Evolutionary conservation across 2,888 invertebrate species (phyloP).

Genomic region (Parnassius smintheus): DNA sequence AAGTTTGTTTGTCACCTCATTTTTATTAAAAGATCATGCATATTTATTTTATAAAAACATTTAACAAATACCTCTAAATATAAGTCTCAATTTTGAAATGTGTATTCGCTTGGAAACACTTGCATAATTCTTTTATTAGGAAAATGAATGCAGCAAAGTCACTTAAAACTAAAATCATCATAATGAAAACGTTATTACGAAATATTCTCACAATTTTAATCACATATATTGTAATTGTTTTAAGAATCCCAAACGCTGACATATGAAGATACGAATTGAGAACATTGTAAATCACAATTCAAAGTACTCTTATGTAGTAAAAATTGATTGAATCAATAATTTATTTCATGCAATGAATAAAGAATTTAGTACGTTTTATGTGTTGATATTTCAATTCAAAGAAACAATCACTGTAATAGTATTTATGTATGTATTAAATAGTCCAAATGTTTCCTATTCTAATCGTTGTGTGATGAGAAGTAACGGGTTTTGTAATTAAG

Average conservation of each 20-base stretch:
- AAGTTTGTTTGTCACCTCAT: too few relatives aligned
- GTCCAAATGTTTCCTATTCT: slow-evolving; percentile 7
- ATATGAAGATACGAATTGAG: not conserved
- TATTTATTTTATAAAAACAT: too few relatives aligned
- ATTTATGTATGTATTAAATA: not conserved
- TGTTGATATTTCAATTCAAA: slow-evolving; percentile 33
- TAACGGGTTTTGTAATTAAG: slow-evolving; percentile 8
- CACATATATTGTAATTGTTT: slow-evolving; percentile 19
- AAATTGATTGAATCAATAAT: slow-evolving; percentile 61
- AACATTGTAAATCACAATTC: slow-evolving; percentile 45
- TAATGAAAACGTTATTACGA: slow-evolving; percentile 7
- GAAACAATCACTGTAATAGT: slow-evolving; percentile 9
- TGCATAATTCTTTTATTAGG: not conserved
- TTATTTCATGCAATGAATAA: slow-evolving; percentile 62
- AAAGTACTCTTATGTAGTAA: slow-evolving; percentile 58
- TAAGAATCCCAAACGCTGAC: slow-evolving; percentile 14
- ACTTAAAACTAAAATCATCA: not conserved
- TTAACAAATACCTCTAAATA: too few relatives aligned
- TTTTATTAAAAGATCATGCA: too few relatives aligned
- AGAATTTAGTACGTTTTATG: slow-evolving; percentile 47
- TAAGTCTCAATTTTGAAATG: too few relatives aligned
- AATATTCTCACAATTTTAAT: slow-evolving; percentile 5
- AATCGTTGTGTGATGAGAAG: slow-evolving; percentile 1
- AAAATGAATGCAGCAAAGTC: not conserved
- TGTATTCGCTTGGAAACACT: too few relatives aligned